Base-by-base conservation (phyloP, 2,888 invertebrate species). In the Amblyteles armatorius region DNA sequence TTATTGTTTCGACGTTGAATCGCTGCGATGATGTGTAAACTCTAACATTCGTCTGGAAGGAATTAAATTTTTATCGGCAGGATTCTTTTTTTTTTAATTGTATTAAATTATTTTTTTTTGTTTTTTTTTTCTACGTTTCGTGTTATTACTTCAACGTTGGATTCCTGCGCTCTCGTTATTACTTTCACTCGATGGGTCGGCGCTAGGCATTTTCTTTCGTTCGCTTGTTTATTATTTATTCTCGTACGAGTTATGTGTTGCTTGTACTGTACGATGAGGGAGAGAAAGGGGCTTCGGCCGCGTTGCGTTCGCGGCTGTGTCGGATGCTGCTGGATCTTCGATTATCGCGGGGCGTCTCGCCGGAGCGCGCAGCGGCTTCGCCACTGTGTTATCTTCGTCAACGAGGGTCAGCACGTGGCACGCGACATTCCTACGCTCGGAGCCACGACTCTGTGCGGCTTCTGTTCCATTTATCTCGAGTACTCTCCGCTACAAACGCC, bases 331-430 rank as follows among this genome's bases (percentile, higher is more conserved):
- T 29, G 63, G 55, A 57, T 81, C 50, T 81, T 69, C 36, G 77
- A 67, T 72, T 48, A 82, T 82, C 76, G 50, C 52, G 40, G 76
- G 36, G 36, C 52, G 82, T 69, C 63, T 63, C 69, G 48, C 57
- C 22, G 68, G 36, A 50, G 48, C 22, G 36, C 9, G 67, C 29
- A 73, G 40, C 73, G 40, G 67, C 36, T 65, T 19, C 65, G 19
- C 33, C 19, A 29, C 50, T 68, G 77, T 36, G 77, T 73, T 80
- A 81, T 84, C 77, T 78, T 72, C 44, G 67, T 65, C 72, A 77
- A 80, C 80, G 80, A 84, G 83, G 84, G 77, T 80, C 73, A 84
- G 77, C 84, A 73, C 84, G 80, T 84, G 84, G 84, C 84, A 78
- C 77, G 80, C 84, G 80, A 81, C 84, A 84, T 84, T 84, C 84